Base-by-base conservation (phyloP, 35 echinoderm and acorn worm species). In the Heliocidaris tuberculata region DNA sequence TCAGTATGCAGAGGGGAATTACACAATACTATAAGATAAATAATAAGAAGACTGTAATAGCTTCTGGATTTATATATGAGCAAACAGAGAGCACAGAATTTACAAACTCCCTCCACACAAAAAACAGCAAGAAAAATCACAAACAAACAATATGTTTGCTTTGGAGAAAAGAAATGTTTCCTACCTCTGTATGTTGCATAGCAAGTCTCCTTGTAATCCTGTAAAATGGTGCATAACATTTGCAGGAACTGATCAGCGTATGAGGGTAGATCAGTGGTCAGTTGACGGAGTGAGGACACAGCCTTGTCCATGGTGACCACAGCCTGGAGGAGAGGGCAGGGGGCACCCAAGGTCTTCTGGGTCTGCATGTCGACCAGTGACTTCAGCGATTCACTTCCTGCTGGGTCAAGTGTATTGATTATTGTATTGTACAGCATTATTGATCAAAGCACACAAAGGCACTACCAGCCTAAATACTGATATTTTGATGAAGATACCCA, bases 151-250 rank as follows among this genome's bases (percentile, higher is more conserved):
- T 42, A 42, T 42, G 35, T 42, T 42, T 52, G 1, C 6, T 52
- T 52, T 52, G 8, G 50, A 52, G 50, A 52, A 70, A 27, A 70
- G 16, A 27, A 24, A 21, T 70, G 0, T 70, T 70, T 88, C 30
- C 21, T 52, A 97, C 97, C 98, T 97, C 96, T 96, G 93, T 99
- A 99, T 2, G 94, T 97, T 5, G 97, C 97, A 92, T 96, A 85
- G 60, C 98, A 99, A 27, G 96, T 99, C 61, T 99, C 98, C 94
- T 99, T 99, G 86, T 99, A 99, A 92, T 97, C 98, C 95, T 97
- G 96, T 31, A 99, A 86, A 49, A 99, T 96, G 30, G 97, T 97
- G 31, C 97, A 97, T 54, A 99, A 94, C 98, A 99, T 99, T 17
- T 96, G 94, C 2, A 99, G 96, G 91, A 99, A 97, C 92, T 99